Percentiles rank a stretch among this genome's conserved stretches.
These are phyloP conservation scores for Telmatherina bonti DNA, from an alignment of 2,797 vertebrate genomes.

Conservation along the genomic window DNA sequence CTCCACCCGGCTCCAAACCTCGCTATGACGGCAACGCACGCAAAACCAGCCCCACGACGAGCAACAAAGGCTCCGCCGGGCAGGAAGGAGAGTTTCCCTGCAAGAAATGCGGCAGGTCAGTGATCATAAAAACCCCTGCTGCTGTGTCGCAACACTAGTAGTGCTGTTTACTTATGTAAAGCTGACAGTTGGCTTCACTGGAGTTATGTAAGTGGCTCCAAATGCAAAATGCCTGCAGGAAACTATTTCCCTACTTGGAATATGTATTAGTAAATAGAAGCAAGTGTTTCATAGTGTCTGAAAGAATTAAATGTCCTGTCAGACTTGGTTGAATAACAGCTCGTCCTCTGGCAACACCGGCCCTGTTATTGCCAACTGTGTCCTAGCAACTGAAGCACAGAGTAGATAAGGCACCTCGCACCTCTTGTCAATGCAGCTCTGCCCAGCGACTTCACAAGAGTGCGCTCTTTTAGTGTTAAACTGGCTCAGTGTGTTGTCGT, in stretches of 20 bases:
- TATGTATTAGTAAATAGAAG: constrained; percentile 35
- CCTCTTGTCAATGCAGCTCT: constrained; percentile 47
- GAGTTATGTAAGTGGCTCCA: constrained; percentile 17
- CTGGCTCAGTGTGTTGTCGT: constrained; percentile 2
- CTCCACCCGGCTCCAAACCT: constrained; percentile 49
- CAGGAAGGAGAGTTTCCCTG: constrained; percentile 96
- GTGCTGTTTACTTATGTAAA: constrained; percentile 19
- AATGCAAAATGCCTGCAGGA: constrained; percentile 9
- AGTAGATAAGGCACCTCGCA: constrained; percentile 47
- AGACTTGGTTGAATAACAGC: constrained; percentile 61
- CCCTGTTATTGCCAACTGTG: constrained; percentile 77
- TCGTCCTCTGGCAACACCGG: constrained; percentile 66
- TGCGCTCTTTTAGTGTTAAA: constrained; percentile 11
- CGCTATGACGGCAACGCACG: constrained; percentile 77
- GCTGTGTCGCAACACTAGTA: neutral
- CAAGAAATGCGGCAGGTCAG: constrained; percentile 99
- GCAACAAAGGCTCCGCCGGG: constrained; percentile 79
- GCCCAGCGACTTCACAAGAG: constrained; percentile 46
- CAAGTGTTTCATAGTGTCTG: constrained; percentile 30
- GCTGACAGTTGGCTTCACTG: neutral
- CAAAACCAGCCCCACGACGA: constrained; percentile 74
- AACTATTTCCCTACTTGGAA: constrained; percentile 38
- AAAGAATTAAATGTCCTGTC: constrained; percentile 27
- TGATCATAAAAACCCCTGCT: constrained; percentile 6
- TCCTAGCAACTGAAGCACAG: constrained; percentile 81